Evolutionary conservation across 2,888 invertebrate genomes (phyloP).

Genomic region (Alcis repandata): DNA sequence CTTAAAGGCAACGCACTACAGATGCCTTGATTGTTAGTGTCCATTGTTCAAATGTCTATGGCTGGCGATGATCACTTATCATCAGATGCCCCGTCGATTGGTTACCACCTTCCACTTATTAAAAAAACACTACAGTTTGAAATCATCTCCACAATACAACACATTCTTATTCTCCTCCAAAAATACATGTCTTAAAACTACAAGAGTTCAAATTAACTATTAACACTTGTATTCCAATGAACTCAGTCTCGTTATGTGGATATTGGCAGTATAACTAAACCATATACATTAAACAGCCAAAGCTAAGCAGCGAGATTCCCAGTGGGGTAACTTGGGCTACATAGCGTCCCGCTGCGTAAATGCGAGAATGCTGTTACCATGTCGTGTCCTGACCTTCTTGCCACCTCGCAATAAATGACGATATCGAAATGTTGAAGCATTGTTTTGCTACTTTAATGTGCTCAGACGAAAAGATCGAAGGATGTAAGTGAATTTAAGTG

Average conservation of each 20-base stretch:
- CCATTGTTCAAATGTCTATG: no score
- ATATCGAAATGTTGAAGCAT: constrained; percentile 19
- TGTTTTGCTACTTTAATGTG: constrained; percentile 7
- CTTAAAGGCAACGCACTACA: no score
- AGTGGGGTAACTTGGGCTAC: constrained; percentile 42
- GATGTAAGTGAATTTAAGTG: background rate
- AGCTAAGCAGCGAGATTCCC: constrained; percentile 34
- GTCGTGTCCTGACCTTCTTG: constrained; percentile 54
- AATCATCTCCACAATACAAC: no score
- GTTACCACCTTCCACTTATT: no score
- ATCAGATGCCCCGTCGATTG: no score
- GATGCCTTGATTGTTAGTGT: no score
- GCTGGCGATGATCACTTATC: no score
- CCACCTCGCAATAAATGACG: constrained; percentile 11
- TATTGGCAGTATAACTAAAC: constrained; percentile 10
- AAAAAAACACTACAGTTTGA: no score
- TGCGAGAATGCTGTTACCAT: constrained; percentile 66
- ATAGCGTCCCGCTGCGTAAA: constrained; percentile 58
- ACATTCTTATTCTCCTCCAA: no score
- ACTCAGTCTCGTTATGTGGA: background rate
- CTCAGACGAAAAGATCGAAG: constrained; percentile 1
- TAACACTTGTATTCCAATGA: background rate
- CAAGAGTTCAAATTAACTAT: background rate
- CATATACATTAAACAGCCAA: constrained; percentile 17
- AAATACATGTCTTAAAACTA: no score